Evolutionary conservation across 2,797 vertebrate genomes (phyloP).

Genomic region (Nasua narica): DNA sequence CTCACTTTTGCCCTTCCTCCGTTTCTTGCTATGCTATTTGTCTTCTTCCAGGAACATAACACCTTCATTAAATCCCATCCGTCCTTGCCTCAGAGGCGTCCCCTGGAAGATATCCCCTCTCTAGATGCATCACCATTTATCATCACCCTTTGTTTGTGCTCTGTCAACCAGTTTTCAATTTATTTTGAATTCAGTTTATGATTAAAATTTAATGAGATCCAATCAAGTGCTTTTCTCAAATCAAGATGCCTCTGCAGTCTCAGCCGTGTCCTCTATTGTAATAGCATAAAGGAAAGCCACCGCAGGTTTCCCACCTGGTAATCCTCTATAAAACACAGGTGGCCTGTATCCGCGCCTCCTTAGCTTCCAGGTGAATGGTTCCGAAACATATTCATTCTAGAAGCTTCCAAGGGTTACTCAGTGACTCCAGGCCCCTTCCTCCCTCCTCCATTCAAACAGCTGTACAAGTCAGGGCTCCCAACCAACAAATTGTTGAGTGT

Average conservation of each 20-base stretch:
- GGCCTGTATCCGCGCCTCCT: neutral
- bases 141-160: constrained; percentile 71
- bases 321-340: neutral
- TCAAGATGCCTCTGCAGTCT: constrained; percentile 55
- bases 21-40: constrained; percentile 49
- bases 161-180: constrained; percentile 77
- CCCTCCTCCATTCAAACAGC: neutral
- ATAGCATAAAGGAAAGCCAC: neutral
- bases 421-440: rapidly evolving
- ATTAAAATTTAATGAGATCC: constrained; percentile 80
- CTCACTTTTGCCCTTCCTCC: constrained; percentile 41
- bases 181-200: constrained; percentile 77
- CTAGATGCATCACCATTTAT: constrained; percentile 51
- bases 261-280: neutral
- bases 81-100: constrained; percentile 54
- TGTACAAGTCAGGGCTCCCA: neutral
- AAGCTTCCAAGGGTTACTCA: neutral
- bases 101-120: constrained; percentile 45
- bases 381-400: neutral
- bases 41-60: constrained; percentile 62
- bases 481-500: neutral
- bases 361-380: constrained; percentile 24
- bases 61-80: constrained; percentile 68
- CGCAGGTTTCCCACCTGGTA: neutral
- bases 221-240: constrained; percentile 70